phyloP scores from a whole-genome alignment of 2,888 invertebrate species.

The Apamea crenata region DNA sequence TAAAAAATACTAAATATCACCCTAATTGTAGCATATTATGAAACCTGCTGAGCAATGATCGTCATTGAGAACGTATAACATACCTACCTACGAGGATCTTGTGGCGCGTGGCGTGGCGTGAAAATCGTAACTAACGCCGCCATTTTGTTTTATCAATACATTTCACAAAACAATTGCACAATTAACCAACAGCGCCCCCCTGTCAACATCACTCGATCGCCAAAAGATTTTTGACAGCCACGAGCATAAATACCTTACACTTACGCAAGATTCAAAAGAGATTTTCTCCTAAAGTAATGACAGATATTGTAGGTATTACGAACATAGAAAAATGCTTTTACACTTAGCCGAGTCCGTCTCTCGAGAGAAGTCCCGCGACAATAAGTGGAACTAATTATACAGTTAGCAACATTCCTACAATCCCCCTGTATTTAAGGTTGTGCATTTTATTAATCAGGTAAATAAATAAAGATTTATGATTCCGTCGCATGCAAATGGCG shows the following conservation, averaged over 20 bases:
- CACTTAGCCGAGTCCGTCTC: not conserved
- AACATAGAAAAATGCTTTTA: not conserved
- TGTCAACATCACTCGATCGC: not conserved
- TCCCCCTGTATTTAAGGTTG: too few species aligned
- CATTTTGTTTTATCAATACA: not conserved
- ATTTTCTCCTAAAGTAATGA: not conserved
- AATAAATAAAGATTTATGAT: too few species aligned
- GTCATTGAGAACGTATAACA: conserved; percentile 2
- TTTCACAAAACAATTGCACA: not conserved
- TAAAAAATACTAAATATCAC: conserved; percentile 6
- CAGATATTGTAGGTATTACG: not conserved
- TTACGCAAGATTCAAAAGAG: not conserved
- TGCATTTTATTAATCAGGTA: too few species aligned
- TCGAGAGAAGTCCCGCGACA: too few species aligned
- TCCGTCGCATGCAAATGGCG: too few species aligned
- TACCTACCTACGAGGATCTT: too few species aligned
- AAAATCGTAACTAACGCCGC: not conserved
- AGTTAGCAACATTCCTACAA: too few species aligned
- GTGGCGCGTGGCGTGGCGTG: not conserved
- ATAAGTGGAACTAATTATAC: too few species aligned
- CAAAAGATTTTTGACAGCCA: not conserved
- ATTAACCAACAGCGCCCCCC: not conserved
- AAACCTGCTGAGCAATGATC: not conserved
- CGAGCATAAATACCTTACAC: not conserved
- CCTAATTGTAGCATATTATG: conserved; percentile 2